Conservation (phyloP, 2,888 invertebrate species). For the Chorisops tibialis region DNA sequence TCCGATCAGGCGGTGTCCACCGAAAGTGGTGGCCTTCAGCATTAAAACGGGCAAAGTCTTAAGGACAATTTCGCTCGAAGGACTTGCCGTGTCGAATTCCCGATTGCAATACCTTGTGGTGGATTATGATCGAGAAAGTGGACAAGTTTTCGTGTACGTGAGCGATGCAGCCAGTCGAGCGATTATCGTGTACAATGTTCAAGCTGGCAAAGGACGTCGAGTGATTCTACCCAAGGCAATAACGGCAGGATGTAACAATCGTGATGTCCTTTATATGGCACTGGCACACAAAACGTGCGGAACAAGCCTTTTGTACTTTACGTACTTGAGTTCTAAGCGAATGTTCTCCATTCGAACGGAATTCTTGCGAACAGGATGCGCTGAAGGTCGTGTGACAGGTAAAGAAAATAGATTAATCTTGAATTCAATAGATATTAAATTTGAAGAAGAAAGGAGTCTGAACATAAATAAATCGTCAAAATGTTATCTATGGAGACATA, state of each 20-base stretch:
- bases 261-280: slow-evolving; percentile 65
- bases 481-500: too few species aligned
- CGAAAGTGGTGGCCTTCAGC: slow-evolving; percentile 65
- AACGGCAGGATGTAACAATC: slow-evolving; percentile 53
- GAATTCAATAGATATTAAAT: slow-evolving; percentile 1
- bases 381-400: slow-evolving; percentile 55
- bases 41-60: slow-evolving; percentile 60
- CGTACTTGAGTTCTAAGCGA: slow-evolving; percentile 61
- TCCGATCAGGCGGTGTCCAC: slow-evolving; percentile 63
- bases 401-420: slow-evolving; percentile 29
- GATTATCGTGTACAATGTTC: slow-evolving; percentile 65
- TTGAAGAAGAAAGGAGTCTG: slow-evolving; percentile 18
- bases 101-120: slow-evolving; percentile 67
- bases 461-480: too few species aligned
- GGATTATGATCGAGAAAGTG: slow-evolving; percentile 61
- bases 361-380: slow-evolving; percentile 58
- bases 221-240: slow-evolving; percentile 61
- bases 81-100: slow-evolving; percentile 58
- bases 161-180: slow-evolving; percentile 68
- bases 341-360: slow-evolving; percentile 64
- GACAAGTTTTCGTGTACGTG: slow-evolving; percentile 60
- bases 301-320: slow-evolving; percentile 59
- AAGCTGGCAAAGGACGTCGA: slow-evolving; percentile 60
- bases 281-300: slow-evolving; percentile 59
- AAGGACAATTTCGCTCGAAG: slow-evolving; percentile 60